These are phyloP conservation scores for Aptenodytes forsteri DNA, from an alignment of 2,113 vertebrate genomes.

Conservation along the genomic window DNA sequence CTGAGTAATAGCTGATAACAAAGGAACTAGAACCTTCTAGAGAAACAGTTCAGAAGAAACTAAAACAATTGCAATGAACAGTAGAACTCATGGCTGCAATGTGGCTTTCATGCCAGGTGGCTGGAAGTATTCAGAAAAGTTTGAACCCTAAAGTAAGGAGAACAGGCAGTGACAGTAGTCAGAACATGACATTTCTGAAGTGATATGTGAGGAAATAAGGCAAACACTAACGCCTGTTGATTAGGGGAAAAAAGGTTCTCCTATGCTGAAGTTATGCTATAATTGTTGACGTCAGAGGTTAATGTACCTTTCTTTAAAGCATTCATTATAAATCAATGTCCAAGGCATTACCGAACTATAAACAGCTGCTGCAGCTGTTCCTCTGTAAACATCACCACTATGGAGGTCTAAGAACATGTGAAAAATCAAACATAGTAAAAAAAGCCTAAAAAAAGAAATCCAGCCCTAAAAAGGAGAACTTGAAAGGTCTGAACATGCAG, in stretches of 20 bases:
- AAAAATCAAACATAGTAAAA: constrained; percentile 12
- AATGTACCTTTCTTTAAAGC: neutral
- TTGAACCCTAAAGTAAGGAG: neutral
- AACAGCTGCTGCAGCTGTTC: constrained; percentile 5
- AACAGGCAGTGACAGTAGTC: neutral
- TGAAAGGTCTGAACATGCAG: neutral
- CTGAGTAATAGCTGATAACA: neutral
- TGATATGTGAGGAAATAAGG: neutral
- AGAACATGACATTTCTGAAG: neutral
- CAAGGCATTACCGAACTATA: neutral
- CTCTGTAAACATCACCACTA: neutral
- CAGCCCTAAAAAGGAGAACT: neutral
- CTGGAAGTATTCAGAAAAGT: neutral
- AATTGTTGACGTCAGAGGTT: neutral
- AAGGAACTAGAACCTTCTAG: neutral
- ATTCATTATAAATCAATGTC: neutral
- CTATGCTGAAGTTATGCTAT: neutral
- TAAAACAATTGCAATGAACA: neutral
- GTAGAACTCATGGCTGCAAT: neutral
- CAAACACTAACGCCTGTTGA: neutral
- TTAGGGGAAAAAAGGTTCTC: neutral
- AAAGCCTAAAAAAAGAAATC: neutral
- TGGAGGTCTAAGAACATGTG: constrained; percentile 8
- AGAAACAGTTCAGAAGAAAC: neutral
- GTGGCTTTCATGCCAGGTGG: neutral